These are phyloP conservation scores for Bombus picipes DNA, from an alignment of 1,140 invertebrate species.

Conservation along the genomic window DNA sequence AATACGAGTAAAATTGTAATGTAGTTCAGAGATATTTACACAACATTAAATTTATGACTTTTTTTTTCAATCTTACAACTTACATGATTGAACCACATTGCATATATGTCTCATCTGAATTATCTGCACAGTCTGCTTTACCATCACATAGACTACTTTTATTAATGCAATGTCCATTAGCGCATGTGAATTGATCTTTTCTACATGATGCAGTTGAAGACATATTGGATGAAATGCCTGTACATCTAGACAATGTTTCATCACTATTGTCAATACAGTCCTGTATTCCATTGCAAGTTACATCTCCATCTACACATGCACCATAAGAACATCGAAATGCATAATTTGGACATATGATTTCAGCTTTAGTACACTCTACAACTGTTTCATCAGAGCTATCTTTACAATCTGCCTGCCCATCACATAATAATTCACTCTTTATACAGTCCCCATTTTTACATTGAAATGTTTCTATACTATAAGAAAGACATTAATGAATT, in stretches of 20 bases:
- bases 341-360: conserved; percentile 78
- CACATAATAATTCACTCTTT: conserved; percentile 78
- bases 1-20: neutral
- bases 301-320: conserved; percentile 83
- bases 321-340: conserved; percentile 85
- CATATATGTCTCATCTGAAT: conserved; percentile 84
- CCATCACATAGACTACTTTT: conserved; percentile 82
- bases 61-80: conserved; percentile 8
- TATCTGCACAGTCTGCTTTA: conserved; percentile 81
- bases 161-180: conserved; percentile 76
- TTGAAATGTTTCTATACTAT: conserved; percentile 65
- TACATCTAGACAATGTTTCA: conserved; percentile 79
- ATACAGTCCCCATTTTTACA: conserved; percentile 78
- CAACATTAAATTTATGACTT: neutral
- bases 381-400: conserved; percentile 85
- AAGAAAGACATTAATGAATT: neutral
- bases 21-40: neutral
- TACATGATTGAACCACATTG: conserved; percentile 79
- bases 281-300: conserved; percentile 83
- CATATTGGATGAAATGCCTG: neutral
- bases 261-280: conserved; percentile 89
- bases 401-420: conserved; percentile 83
- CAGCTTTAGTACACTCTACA: conserved; percentile 78
- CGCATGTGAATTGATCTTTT: conserved; percentile 71
- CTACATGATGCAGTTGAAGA: conserved; percentile 48